Evolutionary conservation across 1,140 invertebrate genomes (phyloP), one percentile per base, ranked within the genome.

Genomic region (Bombus terrestris): DNA sequence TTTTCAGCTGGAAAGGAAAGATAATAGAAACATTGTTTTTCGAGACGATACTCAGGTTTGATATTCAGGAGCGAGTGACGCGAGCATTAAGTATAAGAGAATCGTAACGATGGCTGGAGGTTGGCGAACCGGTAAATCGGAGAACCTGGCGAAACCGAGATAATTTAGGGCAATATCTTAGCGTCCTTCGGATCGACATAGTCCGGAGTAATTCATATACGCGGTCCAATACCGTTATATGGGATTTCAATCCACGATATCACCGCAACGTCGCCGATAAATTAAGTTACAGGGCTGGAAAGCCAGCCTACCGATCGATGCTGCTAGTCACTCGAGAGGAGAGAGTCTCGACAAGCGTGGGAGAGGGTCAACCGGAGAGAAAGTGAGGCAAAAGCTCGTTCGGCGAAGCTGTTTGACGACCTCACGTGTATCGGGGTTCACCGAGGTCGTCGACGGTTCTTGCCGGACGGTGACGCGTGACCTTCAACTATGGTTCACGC

Each of bases 271-370:
- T 83, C 79, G 84, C 69, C 39, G 71, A 74, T 77, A 87, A 92
- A 91, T 91, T 91, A 91, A 92, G 90, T 91, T 89, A 88, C 86
- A 81, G 85, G 85, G 81, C 83, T 91, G 89, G 79, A 86, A 83
- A 83, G 86, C 84, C 85, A 37, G 82, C n/a, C 83, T 72, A 53
- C 32, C 87, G 91, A 92, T 92, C 91, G 88, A 92, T 92, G 90
- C 74, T 91, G 89, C 85, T 85, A 86, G 80, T 89, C 85, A 82
- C 79, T 84, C 85, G 77, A 83, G 80, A 89, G 78, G 59, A 84
- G 83, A 71, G 84, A 69, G 75, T 75, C 77, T 71, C 64, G 74
- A 69, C 41, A 82, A 59, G 72, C 32, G 35, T 43, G 71, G 35
- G n/a, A 39, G 15, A 15, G 37, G 47, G 43, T 18, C 18, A 32